Base-by-base conservation (phyloP, 2,888 invertebrate genomes). In the Parochlus steinenii region DNA sequence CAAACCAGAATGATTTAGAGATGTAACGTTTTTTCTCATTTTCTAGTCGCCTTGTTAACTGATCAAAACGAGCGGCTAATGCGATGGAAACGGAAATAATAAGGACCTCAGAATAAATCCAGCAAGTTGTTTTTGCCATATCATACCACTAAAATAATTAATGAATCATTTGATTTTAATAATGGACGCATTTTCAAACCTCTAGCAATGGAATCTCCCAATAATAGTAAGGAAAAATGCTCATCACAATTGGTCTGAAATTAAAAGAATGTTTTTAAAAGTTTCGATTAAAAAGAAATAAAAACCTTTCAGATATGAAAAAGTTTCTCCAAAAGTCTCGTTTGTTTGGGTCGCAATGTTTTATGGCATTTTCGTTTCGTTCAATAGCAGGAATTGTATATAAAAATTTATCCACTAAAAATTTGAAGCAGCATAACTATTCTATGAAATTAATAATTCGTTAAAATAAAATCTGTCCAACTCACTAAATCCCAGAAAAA, bases 141-240 rank as follows among this genome's bases (percentile, higher is more conserved):
- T 36, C 36, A 8, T 36, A 30, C 36, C 23, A 36, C 18, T 36
- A n/a, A n/a, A n/a, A n/a, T n/a, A n/a, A n/a, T n/a, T n/a, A n/a
- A n/a, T n/a, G n/a, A n/a, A n/a, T n/a, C n/a, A n/a, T n/a, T n/a
- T n/a, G n/a, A n/a, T n/a, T n/a, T n/a, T n/a, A n/a, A n/a, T n/a
- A n/a, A n/a, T n/a, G n/a, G n/a, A n/a, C n/a, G n/a, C n/a, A n/a
- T n/a, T n/a, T n/a, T n/a, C n/a, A n/a, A n/a, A n/a, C n/a, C n/a
- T n/a, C 36, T 2, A 30, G 24, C 7, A 36, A 36, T 8, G 36
- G 36, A 12, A 23, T 12, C 6, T 23, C 12, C 19, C 18, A 22
- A 7, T 29, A 17, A 20, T 36, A 17, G 14, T 36, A 30, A 5
- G 36, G 30, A 11, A 36, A 12, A 5, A 30, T 4, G 8, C 14